phyloP scores from a whole-genome alignment of 2,888 invertebrate genomes.

The Diarsia rubi region DNA sequence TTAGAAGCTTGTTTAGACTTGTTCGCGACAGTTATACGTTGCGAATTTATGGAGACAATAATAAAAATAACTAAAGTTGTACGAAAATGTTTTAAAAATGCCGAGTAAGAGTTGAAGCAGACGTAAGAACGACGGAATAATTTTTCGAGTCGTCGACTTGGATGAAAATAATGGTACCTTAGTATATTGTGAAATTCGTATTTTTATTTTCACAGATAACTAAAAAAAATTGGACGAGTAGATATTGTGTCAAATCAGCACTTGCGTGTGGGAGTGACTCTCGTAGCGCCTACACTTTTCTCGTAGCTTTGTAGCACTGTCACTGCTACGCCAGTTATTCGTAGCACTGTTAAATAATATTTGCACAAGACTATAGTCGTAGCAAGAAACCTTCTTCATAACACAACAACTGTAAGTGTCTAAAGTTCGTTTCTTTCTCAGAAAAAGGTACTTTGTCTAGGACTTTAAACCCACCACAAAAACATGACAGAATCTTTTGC shows the following conservation, averaged over 20 bases:
- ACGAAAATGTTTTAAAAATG: slow-evolving; percentile 53
- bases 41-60: slow-evolving; percentile 60
- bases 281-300: slow-evolving; percentile 25
- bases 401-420: neutral
- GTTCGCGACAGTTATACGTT: slow-evolving; percentile 56
- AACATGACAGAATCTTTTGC: neutral
- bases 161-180: slow-evolving; percentile 33
- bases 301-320: slow-evolving; percentile 48
- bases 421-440: too few relatives aligned
- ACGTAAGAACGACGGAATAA: slow-evolving; percentile 40
- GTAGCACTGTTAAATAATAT: neutral
- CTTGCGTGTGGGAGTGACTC: neutral
- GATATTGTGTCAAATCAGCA: neutral
- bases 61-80: slow-evolving; percentile 55
- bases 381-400: neutral
- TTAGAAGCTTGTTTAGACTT: slow-evolving; percentile 63
- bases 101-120: slow-evolving; percentile 48
- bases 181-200: neutral
- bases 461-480: neutral
- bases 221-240: neutral
- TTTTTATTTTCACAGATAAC: neutral
- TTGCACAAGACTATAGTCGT: neutral
- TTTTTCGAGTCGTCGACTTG: slow-evolving; percentile 52
- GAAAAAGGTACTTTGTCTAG: fast-evolving
- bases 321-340: slow-evolving; percentile 27